phyloP scores from a whole-genome alignment of 92 coral and sea anemone genomes.

The Paramuricea clavata region DNA sequence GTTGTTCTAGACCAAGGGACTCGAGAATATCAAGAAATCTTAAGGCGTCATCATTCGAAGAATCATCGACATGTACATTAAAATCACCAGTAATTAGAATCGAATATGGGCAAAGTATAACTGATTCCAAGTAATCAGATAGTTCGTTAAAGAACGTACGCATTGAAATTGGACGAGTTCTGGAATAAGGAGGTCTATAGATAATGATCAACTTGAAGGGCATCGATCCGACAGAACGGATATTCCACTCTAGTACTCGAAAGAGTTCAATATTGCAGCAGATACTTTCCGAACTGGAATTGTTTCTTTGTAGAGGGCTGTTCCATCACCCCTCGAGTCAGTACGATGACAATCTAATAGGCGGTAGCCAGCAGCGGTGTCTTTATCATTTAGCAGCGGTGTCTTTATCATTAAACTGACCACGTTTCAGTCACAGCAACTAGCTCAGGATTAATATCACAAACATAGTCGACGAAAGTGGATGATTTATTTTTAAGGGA shows the following conservation, averaged over 20 bases:
- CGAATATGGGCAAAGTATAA: constrained; percentile 60
- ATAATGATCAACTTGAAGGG: constrained; percentile 37
- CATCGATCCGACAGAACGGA: constrained; percentile 7
- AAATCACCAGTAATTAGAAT: constrained; percentile 51
- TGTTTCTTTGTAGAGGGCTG: not conserved
- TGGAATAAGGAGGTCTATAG: constrained; percentile 64
- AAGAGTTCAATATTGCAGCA: constrained; percentile 9
- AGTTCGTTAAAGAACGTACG: constrained; percentile 58
- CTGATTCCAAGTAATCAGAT: constrained; percentile 62
- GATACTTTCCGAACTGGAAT: not conserved
- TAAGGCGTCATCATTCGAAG: not conserved
- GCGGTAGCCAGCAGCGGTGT: not conserved
- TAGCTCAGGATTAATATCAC: not conserved
- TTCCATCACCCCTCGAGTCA: not conserved
- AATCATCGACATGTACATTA: constrained; percentile 26
- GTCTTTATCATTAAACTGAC: not conserved
- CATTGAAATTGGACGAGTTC: constrained; percentile 46
- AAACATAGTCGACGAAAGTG: not conserved
- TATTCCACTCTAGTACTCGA: constrained; percentile 47
- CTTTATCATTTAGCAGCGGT: not conserved
- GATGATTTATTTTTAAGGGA: not conserved
- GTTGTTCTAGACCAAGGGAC: constrained; percentile 39
- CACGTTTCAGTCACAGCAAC: constrained; percentile 9
- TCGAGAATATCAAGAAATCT: constrained; percentile 23
- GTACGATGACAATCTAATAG: not conserved